Conservation (phyloP, 2,888 invertebrate species). For the Drosophila pegasa region DNA sequence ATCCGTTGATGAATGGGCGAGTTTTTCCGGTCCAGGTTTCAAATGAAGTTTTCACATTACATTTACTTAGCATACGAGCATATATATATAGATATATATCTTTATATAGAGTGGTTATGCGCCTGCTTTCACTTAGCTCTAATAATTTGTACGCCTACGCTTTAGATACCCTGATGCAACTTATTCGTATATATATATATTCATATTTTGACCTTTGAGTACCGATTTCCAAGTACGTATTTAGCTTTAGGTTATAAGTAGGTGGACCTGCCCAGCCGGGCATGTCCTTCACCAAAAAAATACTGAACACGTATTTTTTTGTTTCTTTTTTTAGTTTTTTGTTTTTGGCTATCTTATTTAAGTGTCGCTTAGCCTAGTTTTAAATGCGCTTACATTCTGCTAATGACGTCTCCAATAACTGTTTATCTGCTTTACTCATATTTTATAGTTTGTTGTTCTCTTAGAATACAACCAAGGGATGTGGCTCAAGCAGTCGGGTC, state of each 20-base stretch:
- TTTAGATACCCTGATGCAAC: conserved; percentile 72
- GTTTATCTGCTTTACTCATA: neutral
- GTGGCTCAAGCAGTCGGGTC: conserved; percentile 52
- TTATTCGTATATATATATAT: conserved; percentile 34
- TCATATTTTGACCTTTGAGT: conserved; percentile 9
- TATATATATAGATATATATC: neutral
- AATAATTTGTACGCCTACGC: conserved; percentile 63
- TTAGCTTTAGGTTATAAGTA: conserved; percentile 20
- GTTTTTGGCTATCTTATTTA: conserved; percentile 2
- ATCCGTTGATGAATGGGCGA: conserved; percentile 23
- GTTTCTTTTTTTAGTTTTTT: conserved; percentile 13
- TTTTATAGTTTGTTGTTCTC: conserved; percentile 10
- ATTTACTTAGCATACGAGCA: conserved; percentile 3
- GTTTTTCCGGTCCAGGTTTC: conserved; percentile 58
- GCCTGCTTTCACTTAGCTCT: conserved; percentile 45
- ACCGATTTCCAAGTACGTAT: conserved; percentile 24
- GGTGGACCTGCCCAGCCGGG: too few species aligned
- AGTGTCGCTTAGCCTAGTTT: conserved; percentile 49
- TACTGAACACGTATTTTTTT: conserved; percentile 31
- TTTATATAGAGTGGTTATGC: conserved; percentile 19
- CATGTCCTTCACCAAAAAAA: too few species aligned
- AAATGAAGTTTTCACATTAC: conserved; percentile 51
- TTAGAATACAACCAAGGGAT: conserved; percentile 34
- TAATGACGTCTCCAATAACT: conserved; percentile 18
- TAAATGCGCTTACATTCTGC: conserved; percentile 69